A percentile compares a stretch with the other conserved stretches of the same genome.
These are phyloP conservation scores for Orientallactaga sibirica DNA, from an alignment of 2,797 vertebrate species.

Conservation along the genomic window DNA sequence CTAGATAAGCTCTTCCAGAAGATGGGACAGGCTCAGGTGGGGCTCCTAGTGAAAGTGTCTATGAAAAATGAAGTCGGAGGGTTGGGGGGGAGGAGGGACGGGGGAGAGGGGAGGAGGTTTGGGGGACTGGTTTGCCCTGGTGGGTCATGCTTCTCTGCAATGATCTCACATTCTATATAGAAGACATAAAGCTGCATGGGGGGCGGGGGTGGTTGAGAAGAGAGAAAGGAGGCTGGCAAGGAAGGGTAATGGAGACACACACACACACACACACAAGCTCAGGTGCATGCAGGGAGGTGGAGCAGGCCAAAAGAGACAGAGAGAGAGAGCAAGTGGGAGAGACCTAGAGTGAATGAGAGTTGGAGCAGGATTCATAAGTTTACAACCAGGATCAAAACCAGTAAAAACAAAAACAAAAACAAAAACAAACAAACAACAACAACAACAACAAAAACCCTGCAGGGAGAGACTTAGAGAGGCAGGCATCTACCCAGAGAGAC, in stretches of 20 bases:
- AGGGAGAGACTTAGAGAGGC: background rate
- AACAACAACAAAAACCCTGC: background rate
- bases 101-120: too few relatives aligned
- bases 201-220: background rate
- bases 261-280: background rate
- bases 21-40: background rate
- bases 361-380: background rate
- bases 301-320: background rate
- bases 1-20: conserved; percentile 44
- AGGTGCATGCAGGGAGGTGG: background rate
- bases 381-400: background rate
- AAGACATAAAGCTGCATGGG: background rate
- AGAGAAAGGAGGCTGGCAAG: background rate
- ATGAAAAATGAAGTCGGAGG: background rate
- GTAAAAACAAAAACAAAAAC: background rate
- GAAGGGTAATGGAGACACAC: background rate
- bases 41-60: background rate
- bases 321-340: background rate
- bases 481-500: background rate
- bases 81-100: background rate
- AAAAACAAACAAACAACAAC: background rate
- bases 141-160: background rate
- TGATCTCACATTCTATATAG: background rate
- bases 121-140: background rate
- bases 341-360: background rate